Evolutionary conservation across 2,113 vertebrate genomes (phyloP).

Genomic region (Rhinoptilus africanus): DNA sequence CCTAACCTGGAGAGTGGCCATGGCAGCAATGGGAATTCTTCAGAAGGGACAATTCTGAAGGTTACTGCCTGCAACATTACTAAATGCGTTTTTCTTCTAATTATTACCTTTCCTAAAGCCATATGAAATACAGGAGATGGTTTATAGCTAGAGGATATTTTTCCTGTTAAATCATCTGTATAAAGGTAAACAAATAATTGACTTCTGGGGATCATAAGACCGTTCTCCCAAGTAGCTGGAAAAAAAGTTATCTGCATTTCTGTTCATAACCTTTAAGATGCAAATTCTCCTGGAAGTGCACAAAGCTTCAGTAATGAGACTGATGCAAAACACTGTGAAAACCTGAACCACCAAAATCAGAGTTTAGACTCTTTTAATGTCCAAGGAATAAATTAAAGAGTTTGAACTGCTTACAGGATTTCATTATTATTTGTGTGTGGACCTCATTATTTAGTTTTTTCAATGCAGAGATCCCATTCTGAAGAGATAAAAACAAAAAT

Average conservation of each 20-base stretch:
- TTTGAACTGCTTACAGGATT: not conserved
- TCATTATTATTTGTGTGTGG: not conserved
- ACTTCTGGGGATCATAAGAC: not conserved
- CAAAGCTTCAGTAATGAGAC: not conserved
- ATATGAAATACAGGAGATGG: not conserved
- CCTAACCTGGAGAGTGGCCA: not conserved
- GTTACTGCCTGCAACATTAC: not conserved
- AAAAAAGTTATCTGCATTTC: not conserved
- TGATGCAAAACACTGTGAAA: not conserved
- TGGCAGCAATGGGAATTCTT: not conserved
- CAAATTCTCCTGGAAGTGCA: not conserved
- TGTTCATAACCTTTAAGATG: not conserved
- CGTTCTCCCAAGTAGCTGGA: not conserved
- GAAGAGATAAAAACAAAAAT: slow-evolving; percentile 16
- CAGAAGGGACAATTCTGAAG: not conserved
- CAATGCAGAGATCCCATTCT: not conserved
- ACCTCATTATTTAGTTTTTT: slow-evolving; percentile 9
- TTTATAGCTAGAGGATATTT: not conserved
- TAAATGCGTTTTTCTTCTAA: not conserved
- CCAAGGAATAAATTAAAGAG: not conserved
- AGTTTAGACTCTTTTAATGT: not conserved
- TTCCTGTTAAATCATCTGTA: not conserved
- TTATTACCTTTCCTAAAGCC: not conserved
- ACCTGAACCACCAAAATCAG: not conserved
- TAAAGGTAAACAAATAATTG: not conserved